These are phyloP conservation scores for Sicus ferrugineus DNA, from an alignment of 2,888 invertebrate species.

Conservation along the genomic window DNA sequence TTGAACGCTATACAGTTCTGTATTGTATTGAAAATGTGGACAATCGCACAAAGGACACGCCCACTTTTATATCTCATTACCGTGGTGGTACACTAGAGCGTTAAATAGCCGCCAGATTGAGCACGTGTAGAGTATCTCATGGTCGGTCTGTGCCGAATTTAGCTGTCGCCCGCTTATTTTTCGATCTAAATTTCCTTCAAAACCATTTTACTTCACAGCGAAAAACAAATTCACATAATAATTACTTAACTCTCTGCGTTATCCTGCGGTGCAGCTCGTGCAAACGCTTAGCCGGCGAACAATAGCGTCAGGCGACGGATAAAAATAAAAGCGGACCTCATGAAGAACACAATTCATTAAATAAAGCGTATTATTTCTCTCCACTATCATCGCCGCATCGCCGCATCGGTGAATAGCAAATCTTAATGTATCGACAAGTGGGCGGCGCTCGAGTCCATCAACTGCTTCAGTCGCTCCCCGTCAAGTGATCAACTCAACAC, in stretches of 20 bases:
- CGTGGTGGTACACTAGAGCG: too few relatives aligned
- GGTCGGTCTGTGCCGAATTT: too few relatives aligned
- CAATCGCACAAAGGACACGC: too few relatives aligned
- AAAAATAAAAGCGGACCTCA: slow-evolving; percentile 24
- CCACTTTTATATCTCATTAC: too few relatives aligned
- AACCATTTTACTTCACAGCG: neutral
- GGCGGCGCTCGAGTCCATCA: slow-evolving; percentile 37
- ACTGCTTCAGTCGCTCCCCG: slow-evolving; percentile 12
- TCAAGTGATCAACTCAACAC: slow-evolving; percentile 18
- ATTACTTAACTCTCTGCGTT: slow-evolving; percentile 24
- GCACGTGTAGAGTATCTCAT: too few relatives aligned
- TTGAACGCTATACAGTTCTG: too few relatives aligned
- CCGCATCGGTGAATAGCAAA: neutral
- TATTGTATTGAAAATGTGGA: too few relatives aligned
- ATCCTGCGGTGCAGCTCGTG: slow-evolving; percentile 50
- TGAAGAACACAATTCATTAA: slow-evolving; percentile 2
- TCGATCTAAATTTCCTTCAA: too few relatives aligned
- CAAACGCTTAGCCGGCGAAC: slow-evolving; percentile 48
- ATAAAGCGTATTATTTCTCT: slow-evolving; percentile 4
- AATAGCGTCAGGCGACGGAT: neutral
- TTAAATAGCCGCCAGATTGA: too few relatives aligned
- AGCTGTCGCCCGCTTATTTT: too few relatives aligned
- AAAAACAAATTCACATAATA: neutral
- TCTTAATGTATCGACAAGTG: slow-evolving; percentile 43
- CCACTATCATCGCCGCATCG: neutral